Percentiles rank a stretch among this genome's conserved stretches.
phyloP scores from a whole-genome alignment of 1,140 invertebrate genomes.

The Bombus difficillimus region DNA sequence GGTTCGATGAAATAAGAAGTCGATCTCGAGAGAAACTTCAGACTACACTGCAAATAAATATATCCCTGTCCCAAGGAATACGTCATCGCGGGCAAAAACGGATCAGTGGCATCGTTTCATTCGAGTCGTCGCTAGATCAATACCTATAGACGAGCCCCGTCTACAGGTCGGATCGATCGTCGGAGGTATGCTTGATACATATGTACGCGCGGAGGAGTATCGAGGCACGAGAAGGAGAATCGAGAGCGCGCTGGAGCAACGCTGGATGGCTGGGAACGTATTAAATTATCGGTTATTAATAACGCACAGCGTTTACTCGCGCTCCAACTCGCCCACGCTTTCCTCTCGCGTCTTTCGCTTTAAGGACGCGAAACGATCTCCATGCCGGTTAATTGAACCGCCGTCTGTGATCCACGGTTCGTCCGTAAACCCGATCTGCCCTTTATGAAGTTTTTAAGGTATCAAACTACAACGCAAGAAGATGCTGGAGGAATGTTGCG shows the following conservation, averaged over 20 bases:
- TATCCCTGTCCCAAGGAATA: conserved; percentile 6
- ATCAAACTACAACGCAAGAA: too few relatives aligned
- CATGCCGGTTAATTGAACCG: not conserved
- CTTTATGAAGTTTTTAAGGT: too few relatives aligned
- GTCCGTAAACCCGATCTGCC: too few relatives aligned
- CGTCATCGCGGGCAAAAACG: conserved; percentile 33
- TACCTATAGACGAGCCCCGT: conserved; percentile 38
- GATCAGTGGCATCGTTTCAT: conserved; percentile 46
- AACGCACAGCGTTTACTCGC: conserved; percentile 67
- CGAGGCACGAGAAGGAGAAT: conserved; percentile 51
- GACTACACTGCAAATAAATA: not conserved
- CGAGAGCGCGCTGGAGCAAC: conserved; percentile 57
- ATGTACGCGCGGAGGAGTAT: conserved; percentile 7
- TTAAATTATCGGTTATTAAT: conserved; percentile 80
- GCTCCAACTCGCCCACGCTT: conserved; percentile 47
- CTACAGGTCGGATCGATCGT: conserved; percentile 49
- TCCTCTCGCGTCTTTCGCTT: conserved; percentile 51
- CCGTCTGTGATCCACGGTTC: too few relatives aligned
- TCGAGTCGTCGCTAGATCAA: conserved; percentile 38
- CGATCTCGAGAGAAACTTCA: not conserved
- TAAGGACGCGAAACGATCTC: not conserved
- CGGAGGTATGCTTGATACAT: conserved; percentile 21
- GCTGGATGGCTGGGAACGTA: conserved; percentile 72
- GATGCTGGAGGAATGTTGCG: too few relatives aligned
- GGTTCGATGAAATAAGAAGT: not conserved